phyloP scores from a whole-genome alignment of 2,888 invertebrate genomes.

The Caenorhabditis plicata region DNA sequence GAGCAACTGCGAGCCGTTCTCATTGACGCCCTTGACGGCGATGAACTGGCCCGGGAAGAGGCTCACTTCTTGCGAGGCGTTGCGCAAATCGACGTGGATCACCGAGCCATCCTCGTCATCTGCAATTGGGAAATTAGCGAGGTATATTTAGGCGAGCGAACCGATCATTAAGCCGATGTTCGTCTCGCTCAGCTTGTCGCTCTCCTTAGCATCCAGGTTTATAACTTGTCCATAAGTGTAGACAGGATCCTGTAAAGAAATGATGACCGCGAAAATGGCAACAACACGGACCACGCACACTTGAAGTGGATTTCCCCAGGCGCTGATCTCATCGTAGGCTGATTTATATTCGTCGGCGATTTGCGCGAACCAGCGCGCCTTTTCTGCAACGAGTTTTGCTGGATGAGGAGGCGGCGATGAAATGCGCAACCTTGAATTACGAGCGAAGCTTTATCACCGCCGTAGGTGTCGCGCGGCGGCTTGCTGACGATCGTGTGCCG shows the following conservation, averaged over 20 bases:
- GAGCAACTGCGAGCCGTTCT: conserved; percentile 15
- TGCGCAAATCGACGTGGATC: conserved; percentile 23
- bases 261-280: neutral
- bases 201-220: conserved; percentile 19
- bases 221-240: conserved; percentile 37
- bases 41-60: conserved; percentile 36
- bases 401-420: too few relatives aligned
- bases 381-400: too few relatives aligned
- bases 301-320: conserved; percentile 22
- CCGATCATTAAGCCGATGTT: conserved; percentile 23
- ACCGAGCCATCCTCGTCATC: conserved; percentile 35
- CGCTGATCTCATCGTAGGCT: conserved; percentile 12
- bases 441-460: conserved; percentile 22
- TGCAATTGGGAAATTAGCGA: too few relatives aligned
- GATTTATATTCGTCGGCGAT: conserved; percentile 6
- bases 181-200: conserved; percentile 23
- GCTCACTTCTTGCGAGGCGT: conserved; percentile 22
- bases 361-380: conserved; percentile 6
- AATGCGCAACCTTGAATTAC: conserved; percentile 15
- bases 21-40: conserved; percentile 22
- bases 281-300: conserved; percentile 5
- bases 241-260: conserved; percentile 8
- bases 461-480: conserved; percentile 11
- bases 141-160: neutral
- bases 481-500: too few relatives aligned